Conservation (phyloP, 2,888 invertebrate genomes). For the Orthosia cruda region DNA sequence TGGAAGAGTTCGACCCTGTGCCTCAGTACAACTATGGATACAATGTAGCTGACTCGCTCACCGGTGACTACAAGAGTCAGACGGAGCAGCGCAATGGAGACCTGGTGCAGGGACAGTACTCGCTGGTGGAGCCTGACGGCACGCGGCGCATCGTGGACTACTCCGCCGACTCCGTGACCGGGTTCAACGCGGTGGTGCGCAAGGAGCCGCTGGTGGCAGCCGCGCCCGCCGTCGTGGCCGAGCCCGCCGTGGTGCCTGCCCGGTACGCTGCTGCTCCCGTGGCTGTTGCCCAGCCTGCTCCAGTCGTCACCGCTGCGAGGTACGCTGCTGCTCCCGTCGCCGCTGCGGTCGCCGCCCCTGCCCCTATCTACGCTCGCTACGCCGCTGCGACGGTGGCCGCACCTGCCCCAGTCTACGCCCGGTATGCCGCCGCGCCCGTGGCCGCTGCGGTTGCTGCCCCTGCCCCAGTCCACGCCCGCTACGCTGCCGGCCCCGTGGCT, state of each 20-base stretch:
- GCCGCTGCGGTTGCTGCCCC: constrained; percentile 69
- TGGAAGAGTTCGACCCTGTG: constrained; percentile 90
- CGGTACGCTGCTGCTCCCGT: constrained; percentile 64
- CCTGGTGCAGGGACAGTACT: constrained; percentile 87
- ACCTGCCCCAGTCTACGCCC: constrained; percentile 77
- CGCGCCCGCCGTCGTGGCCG: constrained; percentile 68
- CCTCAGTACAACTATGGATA: constrained; percentile 91
- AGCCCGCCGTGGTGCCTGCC: constrained; percentile 69
- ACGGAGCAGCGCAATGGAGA: constrained; percentile 90
- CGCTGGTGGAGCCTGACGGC: constrained; percentile 84
- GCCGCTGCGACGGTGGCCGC: constrained; percentile 73
- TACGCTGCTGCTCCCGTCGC: constrained; percentile 74
- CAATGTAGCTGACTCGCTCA: constrained; percentile 84
- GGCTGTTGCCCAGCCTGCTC: constrained; percentile 51
- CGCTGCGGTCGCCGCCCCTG: too few relatives aligned
- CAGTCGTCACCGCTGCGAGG: constrained; percentile 69
- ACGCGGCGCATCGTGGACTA: constrained; percentile 86
- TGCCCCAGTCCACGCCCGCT: constrained; percentile 53
- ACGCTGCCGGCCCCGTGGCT: constrained; percentile 73
- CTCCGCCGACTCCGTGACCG: constrained; percentile 83
- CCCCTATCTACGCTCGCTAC: constrained; percentile 62
- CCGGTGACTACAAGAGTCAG: constrained; percentile 87
- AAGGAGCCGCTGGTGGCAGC: constrained; percentile 76
- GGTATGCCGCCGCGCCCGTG: constrained; percentile 61
- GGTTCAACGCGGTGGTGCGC: constrained; percentile 86